Percentiles rank a stretch among this genome's conserved stretches.
Conservation (phyloP, 1,140 invertebrate species). For the Pollicipes pollicipes region DNA sequence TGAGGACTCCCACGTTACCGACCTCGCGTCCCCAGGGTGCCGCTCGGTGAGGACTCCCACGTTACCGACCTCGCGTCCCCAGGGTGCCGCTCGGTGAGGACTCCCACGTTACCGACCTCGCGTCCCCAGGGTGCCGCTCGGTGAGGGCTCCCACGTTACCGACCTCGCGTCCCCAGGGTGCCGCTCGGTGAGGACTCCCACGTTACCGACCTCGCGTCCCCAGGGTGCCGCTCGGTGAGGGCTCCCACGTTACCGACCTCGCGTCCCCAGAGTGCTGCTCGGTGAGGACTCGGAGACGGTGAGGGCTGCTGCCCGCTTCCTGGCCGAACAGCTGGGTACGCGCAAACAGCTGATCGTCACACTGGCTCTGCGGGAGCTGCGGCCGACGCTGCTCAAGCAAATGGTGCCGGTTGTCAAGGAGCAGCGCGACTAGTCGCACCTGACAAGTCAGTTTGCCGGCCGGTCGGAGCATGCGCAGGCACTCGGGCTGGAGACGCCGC, state of each 20-base stretch:
- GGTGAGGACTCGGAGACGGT: neutral
- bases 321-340: neutral
- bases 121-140: too few species aligned
- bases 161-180: neutral
- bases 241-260: neutral
- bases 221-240: neutral
- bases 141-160: too few species aligned
- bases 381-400: neutral
- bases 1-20: too few species aligned
- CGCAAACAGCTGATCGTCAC: neutral
- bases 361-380: neutral
- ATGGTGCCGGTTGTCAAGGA: neutral
- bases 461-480: too few species aligned
- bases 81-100: too few species aligned
- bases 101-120: too few species aligned
- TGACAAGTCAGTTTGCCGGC: too few species aligned
- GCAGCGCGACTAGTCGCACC: neutral
- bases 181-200: neutral
- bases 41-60: too few species aligned
- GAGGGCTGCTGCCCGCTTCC: neutral
- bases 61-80: too few species aligned
- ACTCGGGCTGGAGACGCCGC: neutral
- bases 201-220: neutral
- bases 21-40: too few species aligned
- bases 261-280: neutral